Conservation (phyloP, 2,113 vertebrate species). For the Pelusios castaneus region DNA sequence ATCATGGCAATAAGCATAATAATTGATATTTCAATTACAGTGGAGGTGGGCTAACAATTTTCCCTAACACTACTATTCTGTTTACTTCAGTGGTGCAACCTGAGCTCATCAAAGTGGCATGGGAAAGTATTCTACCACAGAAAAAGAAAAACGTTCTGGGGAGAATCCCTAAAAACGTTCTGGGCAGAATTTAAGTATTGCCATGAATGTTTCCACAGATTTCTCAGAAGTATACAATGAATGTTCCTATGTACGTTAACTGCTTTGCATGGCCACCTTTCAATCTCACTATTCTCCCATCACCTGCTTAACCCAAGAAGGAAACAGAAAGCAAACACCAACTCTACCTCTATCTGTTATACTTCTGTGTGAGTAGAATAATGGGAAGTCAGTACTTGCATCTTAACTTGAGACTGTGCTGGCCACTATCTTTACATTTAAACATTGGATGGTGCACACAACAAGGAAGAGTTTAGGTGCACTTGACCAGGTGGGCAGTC, state of each 20-base stretch:
- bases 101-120: neutral
- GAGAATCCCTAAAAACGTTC: neutral
- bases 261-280: no score
- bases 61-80: neutral
- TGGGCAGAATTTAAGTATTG: neutral
- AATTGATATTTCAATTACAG: neutral
- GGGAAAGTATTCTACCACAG: neutral
- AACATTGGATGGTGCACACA: neutral
- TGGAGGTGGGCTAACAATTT: neutral
- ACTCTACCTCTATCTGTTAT: neutral
- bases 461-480: neutral
- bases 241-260: no score
- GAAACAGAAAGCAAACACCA: neutral
- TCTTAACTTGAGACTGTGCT: neutral
- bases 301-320: no score
- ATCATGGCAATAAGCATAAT: neutral
- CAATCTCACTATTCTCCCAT: neutral
- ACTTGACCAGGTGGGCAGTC: neutral
- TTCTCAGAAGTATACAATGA: neutral
- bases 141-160: neutral
- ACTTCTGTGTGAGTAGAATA: no score
- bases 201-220: neutral
- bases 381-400: neutral
- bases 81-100: neutral
- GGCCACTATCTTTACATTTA: neutral